These are phyloP conservation scores for Porites australiensis DNA, from an alignment of 64 coral and sea anemone genomes.

Conservation along the genomic window DNA sequence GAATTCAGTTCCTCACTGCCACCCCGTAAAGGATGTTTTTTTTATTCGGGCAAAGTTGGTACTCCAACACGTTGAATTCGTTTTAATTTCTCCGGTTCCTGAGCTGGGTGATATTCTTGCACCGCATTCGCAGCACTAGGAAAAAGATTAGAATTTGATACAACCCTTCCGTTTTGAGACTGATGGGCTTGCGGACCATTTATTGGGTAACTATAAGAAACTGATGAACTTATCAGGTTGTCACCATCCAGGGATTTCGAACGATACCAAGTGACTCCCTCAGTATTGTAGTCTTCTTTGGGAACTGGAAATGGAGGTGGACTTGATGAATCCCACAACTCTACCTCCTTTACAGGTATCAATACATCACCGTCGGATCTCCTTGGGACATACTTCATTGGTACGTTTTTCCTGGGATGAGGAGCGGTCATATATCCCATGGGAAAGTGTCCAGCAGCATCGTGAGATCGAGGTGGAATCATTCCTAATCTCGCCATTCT, in stretches of 20 bases:
- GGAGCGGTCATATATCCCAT: slow-evolving; percentile 16
- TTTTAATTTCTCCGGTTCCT: background rate
- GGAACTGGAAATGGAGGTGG: slow-evolving; percentile 6
- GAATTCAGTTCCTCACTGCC: too few relatives aligned
- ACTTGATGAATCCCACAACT: slow-evolving; percentile 13
- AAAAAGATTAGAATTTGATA: background rate
- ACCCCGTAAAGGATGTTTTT: background rate
- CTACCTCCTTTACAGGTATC: slow-evolving; percentile 2
- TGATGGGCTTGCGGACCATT: background rate
- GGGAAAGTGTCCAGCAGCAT: background rate
- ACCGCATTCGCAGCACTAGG: background rate
- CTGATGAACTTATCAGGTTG: background rate
- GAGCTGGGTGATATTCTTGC: background rate
- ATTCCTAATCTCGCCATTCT: slow-evolving; percentile 43
- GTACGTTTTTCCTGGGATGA: background rate
- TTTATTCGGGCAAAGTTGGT: slow-evolving; percentile 35
- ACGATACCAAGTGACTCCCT: slow-evolving; percentile 23
- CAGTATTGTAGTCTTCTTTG: slow-evolving; percentile 15
- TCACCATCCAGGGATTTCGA: background rate
- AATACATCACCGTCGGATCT: background rate
- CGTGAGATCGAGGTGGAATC: slow-evolving; percentile 2
- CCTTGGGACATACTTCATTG: background rate
- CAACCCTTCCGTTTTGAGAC: background rate
- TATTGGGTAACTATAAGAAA: slow-evolving; percentile 13
- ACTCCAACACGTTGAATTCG: slow-evolving; percentile 37